Conservation (phyloP, 2,888 invertebrate genomes). For the Ischnura elegans region DNA sequence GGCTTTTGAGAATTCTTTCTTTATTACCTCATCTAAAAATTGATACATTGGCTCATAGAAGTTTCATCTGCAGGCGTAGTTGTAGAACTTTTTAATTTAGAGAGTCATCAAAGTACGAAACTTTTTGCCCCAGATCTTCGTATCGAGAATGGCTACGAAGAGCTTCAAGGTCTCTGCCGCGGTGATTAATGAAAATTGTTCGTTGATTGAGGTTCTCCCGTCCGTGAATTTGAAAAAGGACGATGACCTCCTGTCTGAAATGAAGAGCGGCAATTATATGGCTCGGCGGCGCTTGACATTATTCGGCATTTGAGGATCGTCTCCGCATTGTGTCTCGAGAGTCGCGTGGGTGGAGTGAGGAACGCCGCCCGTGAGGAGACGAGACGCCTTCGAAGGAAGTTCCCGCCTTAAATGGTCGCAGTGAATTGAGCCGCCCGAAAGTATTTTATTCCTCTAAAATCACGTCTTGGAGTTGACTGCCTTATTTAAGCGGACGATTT, state of each 20-base stretch:
- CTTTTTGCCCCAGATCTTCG: too few relatives aligned
- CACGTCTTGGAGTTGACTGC: neutral
- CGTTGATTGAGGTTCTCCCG: neutral
- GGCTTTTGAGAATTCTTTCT: too few relatives aligned
- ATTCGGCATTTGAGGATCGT: neutral
- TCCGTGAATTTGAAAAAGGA: neutral
- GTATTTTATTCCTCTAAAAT: neutral
- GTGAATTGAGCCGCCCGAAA: neutral
- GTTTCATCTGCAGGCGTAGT: too few relatives aligned
- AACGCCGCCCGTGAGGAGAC: neutral
- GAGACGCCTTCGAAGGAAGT: neutral
- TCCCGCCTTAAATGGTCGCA: neutral
- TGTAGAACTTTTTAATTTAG: too few relatives aligned
- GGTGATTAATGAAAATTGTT: neutral
- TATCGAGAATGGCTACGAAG: neutral
- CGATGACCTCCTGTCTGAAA: neutral
- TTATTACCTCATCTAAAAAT: too few relatives aligned
- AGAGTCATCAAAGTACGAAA: too few relatives aligned
- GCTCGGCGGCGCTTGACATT: neutral
- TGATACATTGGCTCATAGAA: too few relatives aligned
- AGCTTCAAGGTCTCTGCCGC: neutral
- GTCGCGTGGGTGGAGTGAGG: neutral
- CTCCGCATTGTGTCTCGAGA: neutral
- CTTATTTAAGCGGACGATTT: neutral
- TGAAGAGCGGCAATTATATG: neutral